Base-by-base conservation (phyloP, 2,888 invertebrate genomes). In the Cheilosia impressa region DNA sequence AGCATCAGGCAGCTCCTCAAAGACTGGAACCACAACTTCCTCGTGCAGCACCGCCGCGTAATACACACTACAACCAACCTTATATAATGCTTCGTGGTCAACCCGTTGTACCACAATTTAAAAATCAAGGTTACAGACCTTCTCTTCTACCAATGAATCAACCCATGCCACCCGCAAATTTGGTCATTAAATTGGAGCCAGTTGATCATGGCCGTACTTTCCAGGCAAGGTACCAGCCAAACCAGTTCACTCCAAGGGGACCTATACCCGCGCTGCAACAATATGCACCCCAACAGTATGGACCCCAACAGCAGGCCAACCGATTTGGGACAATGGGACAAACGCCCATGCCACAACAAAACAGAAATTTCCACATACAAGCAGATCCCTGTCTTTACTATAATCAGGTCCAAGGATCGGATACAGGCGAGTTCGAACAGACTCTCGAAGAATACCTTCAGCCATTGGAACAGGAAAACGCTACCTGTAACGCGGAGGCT, bases 171-270 rank as follows among this genome's bases (percentile, higher is more conserved):
- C 27, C 27, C 2, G 4, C 31, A n/a, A 34, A 57, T 10, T 17
- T 17, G 34, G 24, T 60, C 43, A 10, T 22, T 22, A 63, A 50
- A 52, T 19, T 34, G 13, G 50, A 65, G 24, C 52, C 65, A 38
- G 31, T 63, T 15, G 60, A 43, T 24, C 22, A 31, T n/a, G 17
- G 38, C 22, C 65, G 52, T n/a, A 65, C 22, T 38, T 65, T 65
- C 6, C 65, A 50, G 34, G 17, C 65, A 1, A 65, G 52, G 52
- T 45, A 45, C 4, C 62, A 62, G 38, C 38, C 34, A 19, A 52
- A 50, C 19, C 34, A 52, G 22, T 34, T 38, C 13, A 27, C 13
- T 0, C 50, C 50, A 50, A 52, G 34, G 22, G 52, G 65, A 65
- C 50, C 34, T 2, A 13, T 38, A 38, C 22, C 50, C 2, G 52